Evolutionary conservation across 2,797 vertebrate genomes (phyloP).

Genomic region (Acipenser ruthenus): DNA sequence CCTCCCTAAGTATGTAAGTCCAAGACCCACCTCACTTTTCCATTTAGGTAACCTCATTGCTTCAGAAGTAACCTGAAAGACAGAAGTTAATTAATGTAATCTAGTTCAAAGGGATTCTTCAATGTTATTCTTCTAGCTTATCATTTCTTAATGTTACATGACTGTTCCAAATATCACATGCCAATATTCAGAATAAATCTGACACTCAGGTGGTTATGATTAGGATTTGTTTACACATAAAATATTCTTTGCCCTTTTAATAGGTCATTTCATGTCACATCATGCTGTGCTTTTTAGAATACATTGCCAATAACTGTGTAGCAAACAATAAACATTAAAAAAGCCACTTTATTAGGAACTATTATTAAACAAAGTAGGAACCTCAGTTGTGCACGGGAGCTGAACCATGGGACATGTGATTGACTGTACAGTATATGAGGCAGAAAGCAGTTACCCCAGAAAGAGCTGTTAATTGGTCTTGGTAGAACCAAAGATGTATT

Average conservation of each 20-base stretch:
- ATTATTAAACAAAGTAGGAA: too few relatives aligned
- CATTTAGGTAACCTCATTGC: not conserved
- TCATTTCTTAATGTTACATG: constrained; percentile 3
- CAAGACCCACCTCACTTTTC: too few relatives aligned
- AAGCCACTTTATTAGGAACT: too few relatives aligned
- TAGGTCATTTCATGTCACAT: not conserved
- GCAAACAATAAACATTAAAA: too few relatives aligned
- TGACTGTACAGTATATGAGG: too few relatives aligned
- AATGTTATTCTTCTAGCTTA: not conserved
- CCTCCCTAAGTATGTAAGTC: too few relatives aligned
- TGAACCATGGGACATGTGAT: too few relatives aligned
- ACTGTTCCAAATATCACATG: constrained; percentile 2
- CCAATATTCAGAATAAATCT: not conserved
- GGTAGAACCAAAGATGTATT: too few relatives aligned
- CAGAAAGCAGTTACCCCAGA: too few relatives aligned
- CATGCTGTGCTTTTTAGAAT: constrained; percentile 1
- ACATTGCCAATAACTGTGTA: too few relatives aligned
- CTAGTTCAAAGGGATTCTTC: not conserved
- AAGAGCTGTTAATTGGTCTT: too few relatives aligned
- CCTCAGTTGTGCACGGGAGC: too few relatives aligned
- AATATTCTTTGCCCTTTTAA: constrained; percentile 3
- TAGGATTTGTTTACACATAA: constrained; percentile 1
- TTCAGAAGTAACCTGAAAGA: not conserved
- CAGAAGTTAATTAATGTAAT: not conserved
- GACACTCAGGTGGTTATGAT: not conserved